Evolutionary conservation across 1,140 invertebrate genomes (phyloP).

Genomic region (Cydia splendana): DNA sequence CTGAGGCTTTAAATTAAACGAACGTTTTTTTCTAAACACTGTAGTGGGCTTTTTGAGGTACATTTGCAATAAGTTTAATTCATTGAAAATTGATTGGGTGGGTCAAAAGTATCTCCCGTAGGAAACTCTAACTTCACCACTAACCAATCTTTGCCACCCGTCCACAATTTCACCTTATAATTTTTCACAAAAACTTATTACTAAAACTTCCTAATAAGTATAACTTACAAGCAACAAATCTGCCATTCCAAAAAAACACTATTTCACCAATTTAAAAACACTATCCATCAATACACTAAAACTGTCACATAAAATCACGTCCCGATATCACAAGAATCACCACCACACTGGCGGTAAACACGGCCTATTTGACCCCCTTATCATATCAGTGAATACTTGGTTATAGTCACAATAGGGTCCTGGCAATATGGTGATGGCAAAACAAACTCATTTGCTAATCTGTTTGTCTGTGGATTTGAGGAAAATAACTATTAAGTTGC

Average conservation of each 20-base stretch:
- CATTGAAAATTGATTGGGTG: no score
- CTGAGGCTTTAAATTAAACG: no score
- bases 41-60: no score
- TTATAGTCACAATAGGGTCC: neutral
- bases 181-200: no score
- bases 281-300: neutral
- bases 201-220: no score
- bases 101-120: no score
- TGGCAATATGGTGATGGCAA: neutral
- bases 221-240: conserved; percentile 50
- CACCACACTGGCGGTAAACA: conserved; percentile 2
- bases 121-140: no score
- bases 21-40: no score
- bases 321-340: neutral
- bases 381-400: neutral
- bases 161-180: no score
- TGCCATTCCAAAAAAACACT: conserved; percentile 37
- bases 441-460: conserved; percentile 25
- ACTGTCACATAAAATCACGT: conserved; percentile 25
- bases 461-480: neutral
- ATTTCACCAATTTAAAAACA: neutral
- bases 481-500: neutral
- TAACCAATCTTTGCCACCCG: no score
- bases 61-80: no score
- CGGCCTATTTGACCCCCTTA: conserved; percentile 9